Evolutionary conservation across 2,888 invertebrate genomes (phyloP), one percentile per base, ranked within the genome.

Genomic region (Synergus gifuensis): DNA sequence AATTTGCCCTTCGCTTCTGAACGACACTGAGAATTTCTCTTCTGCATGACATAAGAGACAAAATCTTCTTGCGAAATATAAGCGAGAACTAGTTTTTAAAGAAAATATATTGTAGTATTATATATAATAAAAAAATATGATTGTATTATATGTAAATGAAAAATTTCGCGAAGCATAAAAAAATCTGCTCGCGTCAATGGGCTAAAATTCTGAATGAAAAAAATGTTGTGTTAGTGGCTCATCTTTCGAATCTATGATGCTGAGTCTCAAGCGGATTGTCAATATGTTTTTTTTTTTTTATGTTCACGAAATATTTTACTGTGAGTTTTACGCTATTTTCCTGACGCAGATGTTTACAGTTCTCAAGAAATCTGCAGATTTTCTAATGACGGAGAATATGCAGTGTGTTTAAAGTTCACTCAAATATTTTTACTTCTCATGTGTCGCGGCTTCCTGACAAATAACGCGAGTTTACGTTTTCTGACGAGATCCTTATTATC

Each of bases 301-400:
- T 58, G 22, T 62, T 62, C 62, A 14, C 40, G 16, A 18, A 76
- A 62, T 42, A 76, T 77, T 64, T 60, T 64, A 62, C 77, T 46
- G 14, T 14, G 64, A 49, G 49, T 46, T 22, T 77, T 22, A 7
- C 14, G 42, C 44, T 49, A 49, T 44, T 40, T 36, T 44, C 36
- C 36, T 46, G 22, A 4, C 63, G 22, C 64, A 58, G 46, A 12
- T 81, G 22, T 83, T 83, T 81, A 76, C 79, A 22, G 42, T 83
- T 83, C 82, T 76, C 22, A 76, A 62, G 78, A 82, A 82, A 79
- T 80, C 78, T 62, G 36, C 76, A 64, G 22, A 73, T 76, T 69
- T 28, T 76, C 77, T 76, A 67, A 69, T 62, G 18, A 77, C 54
- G 36, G 18, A 9, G 36, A 54, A 40, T 78, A 67, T 49, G 40